Base-by-base conservation (phyloP, 2,888 invertebrate genomes). In the Galeopsomyia nigrocyanea region DNA sequence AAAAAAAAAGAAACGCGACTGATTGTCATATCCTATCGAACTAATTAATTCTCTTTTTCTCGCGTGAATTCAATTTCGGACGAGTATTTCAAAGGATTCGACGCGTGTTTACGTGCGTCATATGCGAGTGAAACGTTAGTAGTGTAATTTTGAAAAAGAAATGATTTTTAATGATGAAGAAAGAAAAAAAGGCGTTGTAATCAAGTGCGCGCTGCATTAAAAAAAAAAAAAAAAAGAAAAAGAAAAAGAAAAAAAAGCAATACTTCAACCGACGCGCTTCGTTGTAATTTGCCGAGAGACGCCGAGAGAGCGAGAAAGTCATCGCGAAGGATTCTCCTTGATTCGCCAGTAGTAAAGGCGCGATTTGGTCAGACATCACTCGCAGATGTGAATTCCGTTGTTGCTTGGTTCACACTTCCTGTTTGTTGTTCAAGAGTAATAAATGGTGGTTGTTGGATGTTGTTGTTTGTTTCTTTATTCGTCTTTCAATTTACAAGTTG, bases 1-100 rank as follows among this genome's bases (percentile, higher is more conserved):
- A 26, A 51, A 66, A 26, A n/a, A n/a, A 61, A 62, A 57, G 22
- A 19, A 7, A 55, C 13, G 31, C 56, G 63, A 19, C 58, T 70
- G 65, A 70, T 70, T 64, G 70, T 51, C 51, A 65, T 53, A 60
- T 65, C 58, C 58, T 17, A 60, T 51, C 22, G 70, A 47, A 26
- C 31, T 65, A 53, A 70, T 70, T 65, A 51, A 70, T 65, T 70
- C 62, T 39, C 39, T 13, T 31, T 31, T 39, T 7, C 13, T 39
- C 39, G 39, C 13, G 10, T 7, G 13, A 39, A 39, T 39, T 39
- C 39, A 39, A 39, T 39, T 7, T 39, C 13, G 7, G 13, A 7
- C 39, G 26, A 26, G 39, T n/a, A 39, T 39, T 39, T 9, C 5
- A 39, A 39, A 39, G 39, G 13, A 39, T 39, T 26, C 5, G 5